Conservation (phyloP, 1,140 invertebrate genomes). For the Euglossa dilemma region DNA sequence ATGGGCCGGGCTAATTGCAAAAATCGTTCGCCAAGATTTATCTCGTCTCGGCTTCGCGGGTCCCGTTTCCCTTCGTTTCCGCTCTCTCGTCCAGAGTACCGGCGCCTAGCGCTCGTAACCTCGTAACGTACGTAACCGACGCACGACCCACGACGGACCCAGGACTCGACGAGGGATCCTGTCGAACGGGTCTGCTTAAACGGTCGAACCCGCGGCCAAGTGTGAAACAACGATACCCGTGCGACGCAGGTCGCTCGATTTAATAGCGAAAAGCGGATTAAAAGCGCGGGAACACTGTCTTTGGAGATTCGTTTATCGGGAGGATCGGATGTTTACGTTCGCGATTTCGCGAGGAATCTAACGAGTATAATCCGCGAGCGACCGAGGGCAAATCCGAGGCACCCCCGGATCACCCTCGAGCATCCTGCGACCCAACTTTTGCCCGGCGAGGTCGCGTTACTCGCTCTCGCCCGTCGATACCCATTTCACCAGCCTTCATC, state of each 20-base stretch:
- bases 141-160: not conserved
- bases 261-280: not conserved
- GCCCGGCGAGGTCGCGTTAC: not conserved
- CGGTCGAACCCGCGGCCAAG: conserved; percentile 1
- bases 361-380: too few relatives aligned
- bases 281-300: not conserved
- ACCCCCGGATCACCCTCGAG: not conserved
- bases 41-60: not conserved
- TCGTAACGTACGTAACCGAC: not conserved
- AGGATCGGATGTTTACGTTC: too few relatives aligned
- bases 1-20: conserved; percentile 30
- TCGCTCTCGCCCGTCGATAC: not conserved
- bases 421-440: not conserved
- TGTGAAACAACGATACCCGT: conserved; percentile 23
- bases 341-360: too few relatives aligned
- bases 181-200: not conserved
- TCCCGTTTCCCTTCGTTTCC: not conserved
- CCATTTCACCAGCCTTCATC: not conserved
- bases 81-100: not conserved
- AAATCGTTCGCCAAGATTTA: conserved; percentile 44
- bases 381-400: too few relatives aligned
- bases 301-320: not conserved
- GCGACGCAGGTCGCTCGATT: not conserved
- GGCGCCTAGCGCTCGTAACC: not conserved
- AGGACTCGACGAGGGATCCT: not conserved